Evolutionary conservation across 1,140 invertebrate genomes (phyloP).

Genomic region (Drosophila serrata): DNA sequence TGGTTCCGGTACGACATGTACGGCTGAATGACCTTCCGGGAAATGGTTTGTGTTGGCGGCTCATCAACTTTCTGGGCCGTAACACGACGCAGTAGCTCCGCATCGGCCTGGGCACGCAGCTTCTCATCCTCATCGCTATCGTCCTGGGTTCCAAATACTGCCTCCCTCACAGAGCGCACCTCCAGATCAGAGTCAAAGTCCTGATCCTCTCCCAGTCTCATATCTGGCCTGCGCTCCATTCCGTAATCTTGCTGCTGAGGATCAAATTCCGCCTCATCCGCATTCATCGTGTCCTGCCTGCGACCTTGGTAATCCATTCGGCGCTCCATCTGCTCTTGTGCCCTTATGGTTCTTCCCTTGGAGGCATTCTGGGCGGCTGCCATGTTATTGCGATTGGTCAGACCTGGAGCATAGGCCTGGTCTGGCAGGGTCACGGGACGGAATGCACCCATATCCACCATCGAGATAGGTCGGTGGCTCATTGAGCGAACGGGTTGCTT

Average conservation of each 20-base stretch:
- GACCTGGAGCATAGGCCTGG: not conserved
- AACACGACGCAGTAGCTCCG: conserved; percentile 30
- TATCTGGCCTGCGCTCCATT: not conserved
- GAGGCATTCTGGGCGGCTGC: conserved; percentile 8
- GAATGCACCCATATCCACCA: not conserved
- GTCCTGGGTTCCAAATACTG: conserved; percentile 28
- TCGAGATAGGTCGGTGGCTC: not conserved
- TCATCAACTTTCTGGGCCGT: not conserved
- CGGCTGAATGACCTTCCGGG: conserved; percentile 55
- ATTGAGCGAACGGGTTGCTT: conserved; percentile 2
- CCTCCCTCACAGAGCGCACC: conserved; percentile 20
- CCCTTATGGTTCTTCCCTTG: not conserved
- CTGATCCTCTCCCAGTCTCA: not conserved
- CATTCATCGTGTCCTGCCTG: not conserved
- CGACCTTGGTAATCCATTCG: no score
- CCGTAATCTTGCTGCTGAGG: not conserved
- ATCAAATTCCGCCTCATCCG: not conserved
- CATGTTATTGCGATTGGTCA: not conserved
- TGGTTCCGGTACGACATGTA: conserved; percentile 55
- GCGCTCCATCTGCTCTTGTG: not conserved
- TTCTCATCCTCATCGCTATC: conserved; percentile 15
- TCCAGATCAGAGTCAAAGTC: conserved; percentile 20
- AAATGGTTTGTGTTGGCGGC: conserved; percentile 1
- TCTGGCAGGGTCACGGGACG: conserved; percentile 5
- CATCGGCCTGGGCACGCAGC: conserved; percentile 2